phyloP scores from a whole-genome alignment of 1,140 invertebrate genomes.

The Lasioglossum albipes region DNA sequence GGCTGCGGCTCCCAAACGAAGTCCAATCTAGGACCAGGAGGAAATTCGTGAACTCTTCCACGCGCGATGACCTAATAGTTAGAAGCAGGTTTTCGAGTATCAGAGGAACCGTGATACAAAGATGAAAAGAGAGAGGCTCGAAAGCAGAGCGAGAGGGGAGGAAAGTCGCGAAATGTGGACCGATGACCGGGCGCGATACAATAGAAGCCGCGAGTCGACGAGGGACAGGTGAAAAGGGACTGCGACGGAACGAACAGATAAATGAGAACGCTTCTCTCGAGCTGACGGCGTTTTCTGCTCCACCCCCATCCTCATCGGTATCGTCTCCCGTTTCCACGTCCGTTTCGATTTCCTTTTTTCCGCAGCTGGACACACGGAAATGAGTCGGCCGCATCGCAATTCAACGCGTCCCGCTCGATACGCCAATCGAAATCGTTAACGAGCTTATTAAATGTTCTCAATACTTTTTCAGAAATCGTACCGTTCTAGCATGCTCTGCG shows the following conservation, averaged over 20 bases:
- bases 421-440: too few species aligned
- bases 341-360: slow-evolving; percentile 26
- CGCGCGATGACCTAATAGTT: too few species aligned
- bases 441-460: too few species aligned
- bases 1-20: too few species aligned
- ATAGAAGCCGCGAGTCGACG: slow-evolving; percentile 2
- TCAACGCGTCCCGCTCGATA: too few species aligned
- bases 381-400: neutral
- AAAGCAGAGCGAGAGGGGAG: neutral
- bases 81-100: too few species aligned
- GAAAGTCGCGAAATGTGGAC: slow-evolving; percentile 5
- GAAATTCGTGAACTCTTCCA: too few species aligned
- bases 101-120: neutral
- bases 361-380: slow-evolving; percentile 12
- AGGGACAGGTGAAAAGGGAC: neutral
- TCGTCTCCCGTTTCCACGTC: slow-evolving; percentile 1
- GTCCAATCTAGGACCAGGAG: too few species aligned
- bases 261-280: slow-evolving; percentile 13
- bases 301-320: neutral
- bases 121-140: neutral
- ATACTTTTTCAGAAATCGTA: too few species aligned
- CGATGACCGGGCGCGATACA: slow-evolving; percentile 33
- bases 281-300: neutral
- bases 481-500: too few species aligned
- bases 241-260: slow-evolving; percentile 14